A percentile compares a stretch with the other conserved stretches of the same genome.
Conservation (phyloP, 1,140 invertebrate species). For the Plutomurus gul region DNA sequence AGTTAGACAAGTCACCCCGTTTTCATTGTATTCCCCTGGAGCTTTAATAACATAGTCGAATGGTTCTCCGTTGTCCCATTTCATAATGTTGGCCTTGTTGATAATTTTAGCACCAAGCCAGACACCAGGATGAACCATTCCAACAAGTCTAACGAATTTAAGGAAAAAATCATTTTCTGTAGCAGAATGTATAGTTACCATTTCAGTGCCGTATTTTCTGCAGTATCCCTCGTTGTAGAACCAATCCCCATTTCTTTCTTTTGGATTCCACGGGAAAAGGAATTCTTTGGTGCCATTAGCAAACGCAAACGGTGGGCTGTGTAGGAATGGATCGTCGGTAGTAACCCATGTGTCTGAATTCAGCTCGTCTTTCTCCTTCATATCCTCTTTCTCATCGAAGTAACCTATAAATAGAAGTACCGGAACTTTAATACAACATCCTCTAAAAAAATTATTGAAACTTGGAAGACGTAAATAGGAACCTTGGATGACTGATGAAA, state of each 20-base stretch:
- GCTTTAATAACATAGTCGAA: not conserved
- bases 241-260: not conserved
- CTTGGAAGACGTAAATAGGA: no score
- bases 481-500: no score
- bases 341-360: no score
- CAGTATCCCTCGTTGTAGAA: not conserved
- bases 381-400: no score
- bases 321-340: not conserved
- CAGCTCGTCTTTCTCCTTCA: no score
- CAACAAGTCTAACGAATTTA: not conserved
- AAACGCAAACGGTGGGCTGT: not conserved
- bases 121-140: not conserved
- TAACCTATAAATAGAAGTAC: no score
- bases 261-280: not conserved
- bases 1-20: not conserved
- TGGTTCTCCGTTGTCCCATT: not conserved
- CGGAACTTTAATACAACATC: no score
- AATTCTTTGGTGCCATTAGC: not conserved
- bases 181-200: not conserved
- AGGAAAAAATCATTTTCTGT: not conserved
- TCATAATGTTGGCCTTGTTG: not conserved
- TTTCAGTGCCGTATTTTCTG: not conserved
- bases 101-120: not conserved
- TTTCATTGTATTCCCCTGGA: not conserved
- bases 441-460: no score